phyloP scores from a whole-genome alignment of 2,797 vertebrate species.

The Melanogrammus aeglefinus region DNA sequence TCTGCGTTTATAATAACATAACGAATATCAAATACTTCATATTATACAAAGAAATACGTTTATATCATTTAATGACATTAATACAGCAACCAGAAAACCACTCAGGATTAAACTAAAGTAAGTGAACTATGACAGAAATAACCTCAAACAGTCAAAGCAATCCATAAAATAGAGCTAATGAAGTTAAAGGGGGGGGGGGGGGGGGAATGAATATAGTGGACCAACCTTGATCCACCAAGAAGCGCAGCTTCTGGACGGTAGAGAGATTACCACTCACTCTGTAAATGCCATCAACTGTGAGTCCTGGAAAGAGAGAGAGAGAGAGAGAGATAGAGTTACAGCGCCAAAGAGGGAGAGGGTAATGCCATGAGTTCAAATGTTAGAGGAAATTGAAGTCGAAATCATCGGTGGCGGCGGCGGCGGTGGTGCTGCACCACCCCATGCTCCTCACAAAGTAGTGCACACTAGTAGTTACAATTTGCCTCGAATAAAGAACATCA shows the following conservation, averaged over 20 bases:
- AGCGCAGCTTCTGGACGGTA: slow-evolving; percentile 88
- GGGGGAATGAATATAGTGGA: slow-evolving; percentile 34
- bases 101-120: background rate
- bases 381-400: slow-evolving; percentile 4
- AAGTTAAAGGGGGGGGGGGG: slow-evolving; percentile 37
- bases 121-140: background rate
- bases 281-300: slow-evolving; percentile 86
- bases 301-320: slow-evolving; percentile 62
- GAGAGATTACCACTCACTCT: slow-evolving; percentile 88
- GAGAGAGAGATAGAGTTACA: background rate
- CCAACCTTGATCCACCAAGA: slow-evolving; percentile 88
- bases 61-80: background rate
- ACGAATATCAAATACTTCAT: background rate
- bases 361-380: background rate
- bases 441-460: background rate
- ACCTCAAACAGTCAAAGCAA: background rate
- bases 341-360: background rate
- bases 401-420: background rate
- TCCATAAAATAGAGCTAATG: background rate
- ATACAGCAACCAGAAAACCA: background rate
- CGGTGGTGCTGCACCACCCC: background rate
- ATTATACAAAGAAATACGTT: background rate
- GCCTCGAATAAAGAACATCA: background rate
- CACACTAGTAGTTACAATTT: background rate
- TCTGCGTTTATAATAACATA: background rate